Evolutionary conservation across 2,888 invertebrate species (phyloP).

Genomic region (Mythimna loreyi): DNA sequence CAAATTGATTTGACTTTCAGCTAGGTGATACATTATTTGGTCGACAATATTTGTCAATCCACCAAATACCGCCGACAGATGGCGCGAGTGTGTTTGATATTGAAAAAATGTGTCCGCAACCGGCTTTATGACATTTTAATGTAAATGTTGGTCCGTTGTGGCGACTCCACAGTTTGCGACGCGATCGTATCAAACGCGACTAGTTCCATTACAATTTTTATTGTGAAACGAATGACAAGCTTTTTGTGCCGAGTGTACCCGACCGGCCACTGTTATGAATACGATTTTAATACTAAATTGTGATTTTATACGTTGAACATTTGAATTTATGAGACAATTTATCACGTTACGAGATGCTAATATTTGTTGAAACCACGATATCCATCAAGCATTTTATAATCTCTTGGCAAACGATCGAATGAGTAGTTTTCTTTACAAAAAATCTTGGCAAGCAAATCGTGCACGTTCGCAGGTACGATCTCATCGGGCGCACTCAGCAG

Average conservation of each 20-base stretch:
- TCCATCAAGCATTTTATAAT: slow-evolving; percentile 51
- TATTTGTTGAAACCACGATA: slow-evolving; percentile 46
- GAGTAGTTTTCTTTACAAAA: slow-evolving; percentile 48
- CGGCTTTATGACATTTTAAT: slow-evolving; percentile 68
- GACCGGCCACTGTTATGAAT: slow-evolving; percentile 46
- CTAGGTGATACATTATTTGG: not conserved
- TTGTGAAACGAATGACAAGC: slow-evolving; percentile 47
- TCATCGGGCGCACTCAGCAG: slow-evolving; percentile 55
- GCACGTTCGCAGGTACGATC: slow-evolving; percentile 56
- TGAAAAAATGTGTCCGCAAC: slow-evolving; percentile 57
- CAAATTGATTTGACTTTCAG: slow-evolving; percentile 16
- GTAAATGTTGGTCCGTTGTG: slow-evolving; percentile 59
- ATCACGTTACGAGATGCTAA: slow-evolving; percentile 37
- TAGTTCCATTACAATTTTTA: slow-evolving; percentile 56
- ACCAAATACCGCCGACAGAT: slow-evolving; percentile 56
- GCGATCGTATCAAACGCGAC: slow-evolving; percentile 50
- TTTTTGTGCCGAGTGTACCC: slow-evolving; percentile 32
- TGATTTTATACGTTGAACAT: slow-evolving; percentile 28
- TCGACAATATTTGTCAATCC: slow-evolving; percentile 23
- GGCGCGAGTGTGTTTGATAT: slow-evolving; percentile 48
- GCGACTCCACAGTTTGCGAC: slow-evolving; percentile 56
- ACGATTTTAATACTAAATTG: slow-evolving; percentile 46
- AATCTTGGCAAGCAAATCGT: slow-evolving; percentile 61
- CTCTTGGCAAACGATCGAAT: slow-evolving; percentile 55
- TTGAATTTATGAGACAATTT: slow-evolving; percentile 46